phyloP scores from a whole-genome alignment of 2,113 vertebrate genomes.

The Nicator chloris region DNA sequence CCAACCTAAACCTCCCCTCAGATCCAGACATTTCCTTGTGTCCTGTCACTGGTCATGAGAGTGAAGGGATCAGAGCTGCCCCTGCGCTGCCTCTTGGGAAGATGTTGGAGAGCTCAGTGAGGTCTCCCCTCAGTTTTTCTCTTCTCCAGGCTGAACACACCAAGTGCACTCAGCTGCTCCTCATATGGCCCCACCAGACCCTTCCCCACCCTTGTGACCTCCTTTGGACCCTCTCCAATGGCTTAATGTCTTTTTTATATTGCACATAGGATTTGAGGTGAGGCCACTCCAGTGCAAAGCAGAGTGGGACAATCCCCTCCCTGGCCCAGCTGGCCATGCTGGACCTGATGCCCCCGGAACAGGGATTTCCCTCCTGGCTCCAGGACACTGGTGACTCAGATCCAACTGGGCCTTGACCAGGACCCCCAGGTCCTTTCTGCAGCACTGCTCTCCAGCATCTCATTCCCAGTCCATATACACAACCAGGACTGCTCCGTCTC shows the following conservation, averaged over 20 bases:
- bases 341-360: neutral
- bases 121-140: neutral
- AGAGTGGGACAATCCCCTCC: neutral
- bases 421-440: neutral
- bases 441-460: neutral
- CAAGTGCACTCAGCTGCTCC: neutral
- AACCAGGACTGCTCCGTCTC: neutral
- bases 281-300: neutral
- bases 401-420: neutral
- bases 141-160: neutral
- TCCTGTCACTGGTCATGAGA: neutral
- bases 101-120: neutral
- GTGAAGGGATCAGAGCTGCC: neutral
- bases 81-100: rapidly evolving
- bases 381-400: neutral
- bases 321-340: rapidly evolving
- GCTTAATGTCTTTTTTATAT: neutral
- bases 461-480: neutral
- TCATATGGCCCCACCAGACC: neutral
- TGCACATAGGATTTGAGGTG: neutral
- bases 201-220: neutral
- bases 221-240: neutral
- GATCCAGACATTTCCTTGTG: neutral
- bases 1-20: neutral
- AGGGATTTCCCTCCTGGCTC: neutral